Evolutionary conservation across 1,140 invertebrate species (phyloP).

Genomic region (Sweltsa coloradensis): DNA sequence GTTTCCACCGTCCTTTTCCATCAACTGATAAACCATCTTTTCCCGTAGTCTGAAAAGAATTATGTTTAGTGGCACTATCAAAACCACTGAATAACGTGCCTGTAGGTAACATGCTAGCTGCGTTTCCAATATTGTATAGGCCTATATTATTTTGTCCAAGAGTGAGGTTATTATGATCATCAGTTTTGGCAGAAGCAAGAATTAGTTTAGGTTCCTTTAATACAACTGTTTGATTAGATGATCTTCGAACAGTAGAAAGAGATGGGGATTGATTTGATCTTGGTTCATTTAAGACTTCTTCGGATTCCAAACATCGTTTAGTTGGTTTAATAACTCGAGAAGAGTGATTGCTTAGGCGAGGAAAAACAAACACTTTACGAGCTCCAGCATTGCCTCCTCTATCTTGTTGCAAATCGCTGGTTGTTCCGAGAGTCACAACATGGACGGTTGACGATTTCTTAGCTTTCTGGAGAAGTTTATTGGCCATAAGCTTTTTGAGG

Average conservation of each 20-base stretch:
- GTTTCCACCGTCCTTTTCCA: conserved; percentile 9
- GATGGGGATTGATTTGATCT: no score
- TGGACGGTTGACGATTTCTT: conserved; percentile 8
- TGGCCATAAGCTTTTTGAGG: conserved; percentile 13
- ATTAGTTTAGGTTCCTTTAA: no score
- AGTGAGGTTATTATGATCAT: no score
- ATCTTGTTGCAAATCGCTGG: conserved; percentile 1
- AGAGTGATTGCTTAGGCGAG: conserved; percentile 74
- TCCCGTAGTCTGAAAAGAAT: no score
- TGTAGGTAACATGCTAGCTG: not conserved
- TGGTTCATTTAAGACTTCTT: conserved; percentile 20
- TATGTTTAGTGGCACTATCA: no score
- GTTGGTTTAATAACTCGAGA: conserved; percentile 80
- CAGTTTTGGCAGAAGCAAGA: no score
- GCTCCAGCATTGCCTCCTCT: conserved; percentile 24
- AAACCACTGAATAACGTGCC: no score
- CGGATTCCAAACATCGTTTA: conserved; percentile 68
- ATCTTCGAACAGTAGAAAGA: no score
- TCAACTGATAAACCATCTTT: no score
- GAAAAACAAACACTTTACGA: conserved; percentile 67
- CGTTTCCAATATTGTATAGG: not conserved
- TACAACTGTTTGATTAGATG: no score
- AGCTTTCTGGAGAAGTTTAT: conserved; percentile 12
- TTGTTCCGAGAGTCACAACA: not conserved
- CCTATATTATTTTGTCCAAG: no score